These are phyloP conservation scores for Brenthis daphne DNA, from an alignment of 2,888 invertebrate species.

Conservation along the genomic window DNA sequence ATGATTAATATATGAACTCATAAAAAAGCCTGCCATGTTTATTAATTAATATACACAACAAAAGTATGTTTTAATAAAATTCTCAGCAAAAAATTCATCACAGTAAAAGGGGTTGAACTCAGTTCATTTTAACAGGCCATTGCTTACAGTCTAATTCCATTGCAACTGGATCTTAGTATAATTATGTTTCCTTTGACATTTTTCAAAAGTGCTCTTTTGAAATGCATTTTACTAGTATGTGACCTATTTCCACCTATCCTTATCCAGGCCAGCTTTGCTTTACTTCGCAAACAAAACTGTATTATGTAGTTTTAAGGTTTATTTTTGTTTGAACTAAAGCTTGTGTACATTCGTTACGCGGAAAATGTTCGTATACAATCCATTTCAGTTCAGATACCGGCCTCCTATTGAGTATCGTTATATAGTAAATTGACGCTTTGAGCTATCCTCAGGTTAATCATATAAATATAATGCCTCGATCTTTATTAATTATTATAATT, in stretches of 20 bases:
- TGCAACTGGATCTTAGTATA: constrained; percentile 34
- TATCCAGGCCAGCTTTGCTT: constrained; percentile 25
- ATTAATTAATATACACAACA: constrained; percentile 8
- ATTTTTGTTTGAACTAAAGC: constrained; percentile 24
- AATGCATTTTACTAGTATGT: constrained; percentile 33
- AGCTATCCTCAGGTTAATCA: constrained; percentile 2
- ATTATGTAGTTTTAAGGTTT: constrained; percentile 27
- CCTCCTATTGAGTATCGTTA: constrained; percentile 22
- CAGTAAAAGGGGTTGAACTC: constrained; percentile 15
- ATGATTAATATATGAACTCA: constrained; percentile 3
- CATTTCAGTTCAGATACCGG: constrained; percentile 25
- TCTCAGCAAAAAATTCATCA: constrained; percentile 15
- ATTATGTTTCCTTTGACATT: constrained; percentile 40
- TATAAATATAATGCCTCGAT: neutral
- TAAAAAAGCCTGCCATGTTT: neutral
- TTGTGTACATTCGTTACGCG: constrained; percentile 26
- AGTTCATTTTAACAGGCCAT: constrained; percentile 19
- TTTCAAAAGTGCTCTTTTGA: constrained; percentile 38
- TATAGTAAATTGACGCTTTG: constrained; percentile 19
- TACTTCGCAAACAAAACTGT: constrained; percentile 31
- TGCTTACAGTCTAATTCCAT: constrained; percentile 23
- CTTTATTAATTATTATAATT: neutral
- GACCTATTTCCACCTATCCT: constrained; percentile 40
- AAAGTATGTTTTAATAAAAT: constrained; percentile 1
- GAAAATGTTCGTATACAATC: constrained; percentile 30